Base-by-base conservation (phyloP, 2,888 invertebrate genomes). In the Sesia apiformis region DNA sequence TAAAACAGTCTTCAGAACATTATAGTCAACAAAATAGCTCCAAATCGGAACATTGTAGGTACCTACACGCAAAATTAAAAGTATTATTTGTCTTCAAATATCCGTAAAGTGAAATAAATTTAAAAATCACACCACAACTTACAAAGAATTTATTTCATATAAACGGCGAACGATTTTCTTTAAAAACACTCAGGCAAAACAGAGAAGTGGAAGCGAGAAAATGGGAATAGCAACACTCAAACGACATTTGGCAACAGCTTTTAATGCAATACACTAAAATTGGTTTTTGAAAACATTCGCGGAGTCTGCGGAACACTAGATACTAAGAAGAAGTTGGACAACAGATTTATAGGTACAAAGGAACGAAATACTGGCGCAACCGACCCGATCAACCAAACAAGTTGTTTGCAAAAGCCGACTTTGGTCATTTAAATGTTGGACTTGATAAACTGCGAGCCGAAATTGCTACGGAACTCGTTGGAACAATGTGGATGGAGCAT, bases 341-440 rank as follows among this genome's bases (percentile, higher is more conserved):
- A 82, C 82, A 85, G 84, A 87, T 87, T 87, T 87, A 87, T 87
- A 75, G 84, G 76, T 74, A 66, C 69, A 68, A 78, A 72, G 78
- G 77, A 82, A 81, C 66, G 71, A 78, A 83, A 76, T 80, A 75
- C 74, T 70, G 75, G 70, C 61, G 58, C 57, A 58, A 68, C 63
- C 67, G 74, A 70, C 73, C 69, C 74, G 73, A 80, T 82, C 79
- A 76, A 74, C 75, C 74, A 76, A 82, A 81, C 82, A 84, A 84
- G 67, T 81, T 79, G 78, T 83, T 83, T 78, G 76, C 66, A 70
- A 69, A 66, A 71, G 75, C 74, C 74, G 79, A 82, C 78, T 84
- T 82, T 72, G 80, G 84, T 81, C 84, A 84, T 86, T 84, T 84
- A 82, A 84, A 84, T 84, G 84, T 76, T 80, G 71, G 71, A 67